Evolutionary conservation across 2,888 invertebrate genomes (phyloP), one percentile per base, ranked within the genome.

Genomic region (Antitype chi): DNA sequence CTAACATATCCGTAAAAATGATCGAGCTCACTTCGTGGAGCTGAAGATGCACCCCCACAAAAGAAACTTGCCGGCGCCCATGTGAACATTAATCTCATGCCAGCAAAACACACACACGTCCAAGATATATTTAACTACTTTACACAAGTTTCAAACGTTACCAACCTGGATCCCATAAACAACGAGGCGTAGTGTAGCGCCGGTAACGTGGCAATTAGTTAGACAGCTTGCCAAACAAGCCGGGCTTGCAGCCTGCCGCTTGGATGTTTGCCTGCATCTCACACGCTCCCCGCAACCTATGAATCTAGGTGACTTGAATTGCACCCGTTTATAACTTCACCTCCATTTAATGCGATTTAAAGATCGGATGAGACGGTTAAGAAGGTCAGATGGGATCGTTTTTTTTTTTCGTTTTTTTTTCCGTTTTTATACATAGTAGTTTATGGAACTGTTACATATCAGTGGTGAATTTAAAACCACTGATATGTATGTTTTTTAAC

Each of bases 181-280:
- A 90, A 89, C 81, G 85, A 82, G 85, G 85, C 84, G 82, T 85
- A 84, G 86, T 86, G 84, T 84, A 89, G 89, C 85, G 85, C 88
- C 85, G 88, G 91, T 91, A 91, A 92, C 90, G 90, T 88, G 91
- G 93, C 92, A 94, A 94, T 95, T 94, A 95, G 93, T 91, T 92
- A 93, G 93, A 93, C 93, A 93, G 94, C 91, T 94, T 93, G 93
- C 92, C 93, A 94, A 94, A 94, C 93, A 94, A 91, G 89, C 89
- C 85, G 83, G 89, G 89, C 89, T 88, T 85, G 85, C 86, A 78
- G 85, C 82, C 87, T 88, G 88, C 85, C 87, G 88, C 89, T 89
- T 88, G 89, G 89, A 86, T 90, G 91, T 91, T 91, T 91, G 90
- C 90, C 90, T 90, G 90, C 89, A 90, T 89, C 89, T 89, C 89